Conservation (phyloP, 2,888 invertebrate genomes). For the Temnothorax rugatulus region DNA sequence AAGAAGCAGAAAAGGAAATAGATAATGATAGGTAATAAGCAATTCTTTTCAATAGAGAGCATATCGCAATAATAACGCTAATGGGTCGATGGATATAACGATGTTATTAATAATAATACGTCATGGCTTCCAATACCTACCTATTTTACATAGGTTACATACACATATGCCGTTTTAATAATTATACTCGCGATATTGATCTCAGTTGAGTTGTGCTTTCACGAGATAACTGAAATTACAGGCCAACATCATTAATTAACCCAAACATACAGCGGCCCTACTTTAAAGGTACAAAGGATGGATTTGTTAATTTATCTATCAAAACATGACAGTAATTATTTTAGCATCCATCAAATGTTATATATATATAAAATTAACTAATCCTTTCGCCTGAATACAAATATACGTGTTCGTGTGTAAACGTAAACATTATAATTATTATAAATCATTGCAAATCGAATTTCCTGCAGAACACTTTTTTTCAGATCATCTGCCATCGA, state of each 20-base stretch:
- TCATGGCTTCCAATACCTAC: neutral
- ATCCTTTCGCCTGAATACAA: neutral
- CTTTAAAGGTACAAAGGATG: slow-evolving; percentile 15
- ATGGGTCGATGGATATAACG: neutral
- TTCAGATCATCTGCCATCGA: slow-evolving; percentile 15
- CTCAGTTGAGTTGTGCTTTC: slow-evolving; percentile 24
- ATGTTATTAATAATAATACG: slow-evolving; percentile 25
- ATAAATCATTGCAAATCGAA: neutral
- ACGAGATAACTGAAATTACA: slow-evolving; percentile 40
- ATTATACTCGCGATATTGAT: slow-evolving; percentile 28
- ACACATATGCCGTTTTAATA: slow-evolving; percentile 8
- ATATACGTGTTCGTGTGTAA: neutral
- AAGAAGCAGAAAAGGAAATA: neutral
- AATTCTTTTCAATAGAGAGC: neutral
- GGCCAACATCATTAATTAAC: slow-evolving; percentile 35
- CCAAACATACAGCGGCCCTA: neutral
- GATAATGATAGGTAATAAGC: neutral
- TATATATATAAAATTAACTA: neutral
- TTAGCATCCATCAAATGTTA: slow-evolving; percentile 3
- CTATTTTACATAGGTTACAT: slow-evolving; percentile 14
- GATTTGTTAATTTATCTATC: slow-evolving; percentile 41
- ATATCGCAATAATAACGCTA: slow-evolving; percentile 10
- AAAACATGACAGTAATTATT: slow-evolving; percentile 28
- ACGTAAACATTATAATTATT: neutral
- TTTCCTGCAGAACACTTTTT: neutral